phyloP scores from a whole-genome alignment of 2,888 invertebrate genomes.

The Conops quadrifasciatus region DNA sequence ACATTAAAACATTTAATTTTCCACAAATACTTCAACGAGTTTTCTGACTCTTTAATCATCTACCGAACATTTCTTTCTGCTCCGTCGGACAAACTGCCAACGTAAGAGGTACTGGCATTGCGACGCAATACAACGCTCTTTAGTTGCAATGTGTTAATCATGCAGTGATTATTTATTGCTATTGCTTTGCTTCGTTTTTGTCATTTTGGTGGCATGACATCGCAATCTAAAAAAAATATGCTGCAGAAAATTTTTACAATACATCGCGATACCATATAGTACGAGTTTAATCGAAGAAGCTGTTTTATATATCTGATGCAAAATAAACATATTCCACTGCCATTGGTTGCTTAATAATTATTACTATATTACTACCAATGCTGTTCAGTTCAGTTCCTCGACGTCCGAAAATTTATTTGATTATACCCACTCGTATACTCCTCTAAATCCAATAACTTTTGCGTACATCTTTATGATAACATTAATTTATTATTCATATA shows the following conservation, averaged over 20 bases:
- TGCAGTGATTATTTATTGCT: not conserved
- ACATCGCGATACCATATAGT: not conserved
- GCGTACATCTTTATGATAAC: too few species aligned
- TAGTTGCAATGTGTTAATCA: slow-evolving; percentile 4
- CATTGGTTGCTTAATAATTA: too few species aligned
- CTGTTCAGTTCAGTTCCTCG: too few species aligned
- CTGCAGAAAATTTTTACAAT: not conserved
- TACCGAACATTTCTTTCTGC: not conserved
- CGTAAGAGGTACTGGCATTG: not conserved
- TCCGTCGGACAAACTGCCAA: slow-evolving; percentile 1
- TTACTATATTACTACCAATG: too few species aligned
- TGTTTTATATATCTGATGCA: too few species aligned
- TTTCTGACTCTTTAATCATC: not conserved
- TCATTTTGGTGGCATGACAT: not conserved
- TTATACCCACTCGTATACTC: too few species aligned
- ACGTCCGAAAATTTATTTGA: too few species aligned
- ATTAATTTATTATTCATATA: too few species aligned
- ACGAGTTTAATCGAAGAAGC: too few species aligned
- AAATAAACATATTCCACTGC: too few species aligned
- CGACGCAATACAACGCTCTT: too few species aligned
- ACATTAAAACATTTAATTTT: not conserved
- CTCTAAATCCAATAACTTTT: too few species aligned
- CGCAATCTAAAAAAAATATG: not conserved
- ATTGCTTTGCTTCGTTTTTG: not conserved
- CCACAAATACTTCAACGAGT: not conserved